Evolutionary conservation across 2,888 invertebrate species (phyloP), one percentile per base, ranked within the genome.

Genomic region (Exephanes ischioxanthus): DNA sequence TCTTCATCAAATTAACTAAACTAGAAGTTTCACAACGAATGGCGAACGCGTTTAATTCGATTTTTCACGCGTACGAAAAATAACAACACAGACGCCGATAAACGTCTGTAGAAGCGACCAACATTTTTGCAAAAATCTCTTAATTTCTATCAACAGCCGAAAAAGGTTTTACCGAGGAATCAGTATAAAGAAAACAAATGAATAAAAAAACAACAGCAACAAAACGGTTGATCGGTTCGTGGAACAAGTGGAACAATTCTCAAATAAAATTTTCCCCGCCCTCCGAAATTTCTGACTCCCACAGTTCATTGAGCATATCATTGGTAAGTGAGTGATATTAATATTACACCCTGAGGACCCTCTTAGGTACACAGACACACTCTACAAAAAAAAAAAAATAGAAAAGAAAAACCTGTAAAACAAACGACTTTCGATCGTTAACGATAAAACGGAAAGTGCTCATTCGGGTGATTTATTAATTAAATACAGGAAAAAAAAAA

Each of bases 221-320:
- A 67, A 77, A 80, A 76, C 73, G 85, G 63, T 85, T 70, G 26
- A 83, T 77, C 72, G 80, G 81, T 85, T 85, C 70, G 85, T 63
- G 85, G 81, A 78, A 78, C 85, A 85, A 48, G 45, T 48, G 45
- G 16, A 79, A 82, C 45, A 55, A 51, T 66, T 77, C 73, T 67
- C 7, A 68, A 53, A 58, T 63, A 55, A 71, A 78, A 71, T 30
- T 77, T 55, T 41, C 67, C 67, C 80, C 68, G 73, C 48, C 16
- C 53, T 80, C 55, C 68, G 68, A 45, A 83, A 82, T 71, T 87
- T 87, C 72, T 72, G 76, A 87, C 66, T 84, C 83, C 87, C 76
- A 88, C 88, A 88, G 87, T 89, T 91, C 88, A 90, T 88, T 81
- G 88, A 90, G 92, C 92, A 92, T 92, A 91, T 92, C 90, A 92